phyloP scores from a whole-genome alignment of 23 tunicate genomes.

The Oikopleura albicans region DNA sequence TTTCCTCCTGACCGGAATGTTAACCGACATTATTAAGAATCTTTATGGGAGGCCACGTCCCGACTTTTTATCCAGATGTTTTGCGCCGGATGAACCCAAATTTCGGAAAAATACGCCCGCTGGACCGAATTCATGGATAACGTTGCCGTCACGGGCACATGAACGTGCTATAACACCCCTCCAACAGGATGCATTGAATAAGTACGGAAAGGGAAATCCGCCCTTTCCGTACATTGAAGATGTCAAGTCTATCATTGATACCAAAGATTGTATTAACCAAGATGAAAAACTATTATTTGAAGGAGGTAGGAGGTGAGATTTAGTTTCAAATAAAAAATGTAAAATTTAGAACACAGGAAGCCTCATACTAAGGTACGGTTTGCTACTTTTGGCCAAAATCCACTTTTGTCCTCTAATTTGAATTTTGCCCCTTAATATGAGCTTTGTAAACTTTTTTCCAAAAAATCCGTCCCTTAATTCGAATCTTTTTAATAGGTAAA shows the following conservation, averaged over 20 bases:
- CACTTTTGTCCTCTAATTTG: no score
- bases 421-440: no score
- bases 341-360: no score
- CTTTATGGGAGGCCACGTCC: background rate
- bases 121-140: background rate
- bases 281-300: background rate
- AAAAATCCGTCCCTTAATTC: no score
- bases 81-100: background rate
- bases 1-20: background rate
- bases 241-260: background rate
- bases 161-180: background rate
- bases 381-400: no score
- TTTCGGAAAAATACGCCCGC: background rate
- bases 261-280: background rate
- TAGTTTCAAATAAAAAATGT: no score
- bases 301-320: background rate
- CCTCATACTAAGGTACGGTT: no score
- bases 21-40: background rate
- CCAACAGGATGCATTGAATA: background rate
- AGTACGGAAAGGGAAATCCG: background rate
- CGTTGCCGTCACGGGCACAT: background rate
- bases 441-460: no score
- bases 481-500: no score
- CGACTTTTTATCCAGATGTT: background rate
- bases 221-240: slow-evolving; percentile 15